These are phyloP conservation scores for Acleris sparsana DNA, from an alignment of 2,888 invertebrate species.

Conservation along the genomic window DNA sequence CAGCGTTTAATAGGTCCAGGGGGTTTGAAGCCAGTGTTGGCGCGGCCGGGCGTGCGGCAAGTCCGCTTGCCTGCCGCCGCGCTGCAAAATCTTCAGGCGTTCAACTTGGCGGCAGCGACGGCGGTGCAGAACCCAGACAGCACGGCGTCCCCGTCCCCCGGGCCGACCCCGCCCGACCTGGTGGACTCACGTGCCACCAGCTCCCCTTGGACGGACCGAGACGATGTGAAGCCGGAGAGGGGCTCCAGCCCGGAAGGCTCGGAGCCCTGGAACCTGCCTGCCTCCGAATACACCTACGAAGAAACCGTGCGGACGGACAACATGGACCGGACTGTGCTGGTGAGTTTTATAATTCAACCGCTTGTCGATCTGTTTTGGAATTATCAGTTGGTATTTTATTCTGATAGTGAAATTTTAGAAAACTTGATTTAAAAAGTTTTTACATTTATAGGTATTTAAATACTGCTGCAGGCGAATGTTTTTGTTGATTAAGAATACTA, in stretches of 20 bases:
- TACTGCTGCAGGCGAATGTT: background rate
- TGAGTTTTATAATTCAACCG: constrained; percentile 54
- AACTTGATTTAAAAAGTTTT: background rate
- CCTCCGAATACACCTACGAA: constrained; percentile 72
- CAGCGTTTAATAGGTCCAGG: constrained; percentile 87
- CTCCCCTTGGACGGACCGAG: constrained; percentile 71
- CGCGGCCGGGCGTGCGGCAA: constrained; percentile 83
- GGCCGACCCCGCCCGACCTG: constrained; percentile 67
- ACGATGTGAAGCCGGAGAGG: constrained; percentile 64
- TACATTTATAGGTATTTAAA: background rate
- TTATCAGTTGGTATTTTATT: constrained; percentile 29
- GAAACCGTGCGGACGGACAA: constrained; percentile 71
- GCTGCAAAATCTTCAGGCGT: constrained; percentile 73
- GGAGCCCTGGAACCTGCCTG: constrained; percentile 70
- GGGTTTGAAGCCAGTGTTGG: constrained; percentile 80
- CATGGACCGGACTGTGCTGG: constrained; percentile 75
- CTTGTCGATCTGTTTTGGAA: constrained; percentile 23
- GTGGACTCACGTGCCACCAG: constrained; percentile 66
- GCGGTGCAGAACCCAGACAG: constrained; percentile 66
- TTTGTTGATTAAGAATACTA: background rate
- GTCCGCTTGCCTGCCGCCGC: constrained; percentile 75
- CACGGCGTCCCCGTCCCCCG: constrained; percentile 61
- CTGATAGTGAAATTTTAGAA: background rate
- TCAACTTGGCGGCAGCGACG: constrained; percentile 64
- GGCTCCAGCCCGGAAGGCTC: constrained; percentile 71